A percentile compares a stretch with the other conserved stretches of the same genome.
Evolutionary conservation across 2,113 vertebrate genomes (phyloP).

Genomic region (Cyphomyrus discorhynchus): DNA sequence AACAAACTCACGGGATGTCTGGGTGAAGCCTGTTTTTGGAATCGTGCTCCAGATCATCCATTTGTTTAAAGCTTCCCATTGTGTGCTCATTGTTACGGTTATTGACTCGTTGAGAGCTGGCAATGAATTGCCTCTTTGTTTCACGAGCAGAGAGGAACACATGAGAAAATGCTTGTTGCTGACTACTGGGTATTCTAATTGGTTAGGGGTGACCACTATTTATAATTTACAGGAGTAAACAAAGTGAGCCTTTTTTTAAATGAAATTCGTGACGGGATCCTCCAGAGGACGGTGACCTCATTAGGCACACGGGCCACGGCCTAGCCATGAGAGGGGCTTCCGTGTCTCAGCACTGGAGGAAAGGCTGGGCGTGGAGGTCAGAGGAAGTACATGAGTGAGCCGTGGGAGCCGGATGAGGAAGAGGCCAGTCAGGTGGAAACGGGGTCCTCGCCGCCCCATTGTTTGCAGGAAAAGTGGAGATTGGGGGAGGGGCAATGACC

Average conservation of each 20-base stretch:
- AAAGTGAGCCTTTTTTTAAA: background rate
- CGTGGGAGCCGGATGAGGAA: background rate
- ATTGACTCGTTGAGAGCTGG: background rate
- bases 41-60: background rate
- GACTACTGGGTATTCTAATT: background rate
- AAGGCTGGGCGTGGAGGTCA: background rate
- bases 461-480: background rate
- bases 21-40: background rate
- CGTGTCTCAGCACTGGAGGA: background rate
- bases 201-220: background rate
- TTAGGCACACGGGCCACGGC: background rate
- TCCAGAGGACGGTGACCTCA: background rate
- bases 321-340: background rate
- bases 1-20: background rate
- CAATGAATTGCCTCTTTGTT: background rate
- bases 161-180: background rate
- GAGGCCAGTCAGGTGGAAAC: background rate
- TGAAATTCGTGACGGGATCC: background rate
- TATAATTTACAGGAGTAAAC: background rate
- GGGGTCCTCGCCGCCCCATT: background rate
- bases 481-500: background rate
- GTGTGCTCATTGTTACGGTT: background rate
- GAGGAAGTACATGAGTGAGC: background rate
- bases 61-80: background rate
- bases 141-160: background rate